A percentile compares a stretch with the other conserved stretches of the same genome.
phyloP scores from a whole-genome alignment of 2,888 invertebrate species.

The Amphipyra tragopoginis region DNA sequence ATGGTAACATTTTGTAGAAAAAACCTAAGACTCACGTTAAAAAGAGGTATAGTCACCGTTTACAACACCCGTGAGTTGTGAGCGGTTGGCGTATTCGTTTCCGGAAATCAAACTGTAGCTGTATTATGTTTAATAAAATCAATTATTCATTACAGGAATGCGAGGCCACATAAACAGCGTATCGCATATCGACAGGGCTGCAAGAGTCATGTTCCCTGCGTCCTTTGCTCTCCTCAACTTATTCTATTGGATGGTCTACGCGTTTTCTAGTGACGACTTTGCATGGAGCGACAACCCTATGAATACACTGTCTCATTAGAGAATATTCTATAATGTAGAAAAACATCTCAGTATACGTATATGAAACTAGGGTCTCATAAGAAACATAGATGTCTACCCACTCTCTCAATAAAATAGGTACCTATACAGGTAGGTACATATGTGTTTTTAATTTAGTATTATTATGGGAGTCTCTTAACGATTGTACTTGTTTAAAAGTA shows the following conservation, averaged over 20 bases:
- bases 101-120: too few relatives aligned
- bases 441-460: too few relatives aligned
- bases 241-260: slow-evolving; percentile 97
- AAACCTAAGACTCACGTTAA: too few relatives aligned
- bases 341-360: not conserved
- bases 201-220: slow-evolving; percentile 95
- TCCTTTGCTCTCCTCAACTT: slow-evolving; percentile 96
- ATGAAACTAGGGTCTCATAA: not conserved
- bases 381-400: too few relatives aligned
- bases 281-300: slow-evolving; percentile 93
- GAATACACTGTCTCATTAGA: slow-evolving; percentile 86
- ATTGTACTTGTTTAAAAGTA: too few relatives aligned
- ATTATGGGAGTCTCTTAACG: too few relatives aligned
- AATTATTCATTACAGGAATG: slow-evolving; percentile 73
- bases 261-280: slow-evolving; percentile 93
- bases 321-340: not conserved
- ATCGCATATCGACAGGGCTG: slow-evolving; percentile 95
- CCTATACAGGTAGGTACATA: too few relatives aligned
- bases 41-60: too few relatives aligned
- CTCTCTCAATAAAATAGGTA: too few relatives aligned
- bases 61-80: too few relatives aligned
- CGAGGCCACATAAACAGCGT: slow-evolving; percentile 95
- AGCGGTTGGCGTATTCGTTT: too few relatives aligned
- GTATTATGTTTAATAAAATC: not conserved
- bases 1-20: too few relatives aligned